Evolutionary conservation across 2,113 vertebrate species (phyloP).

Genomic region (Isichthys henryi): DNA sequence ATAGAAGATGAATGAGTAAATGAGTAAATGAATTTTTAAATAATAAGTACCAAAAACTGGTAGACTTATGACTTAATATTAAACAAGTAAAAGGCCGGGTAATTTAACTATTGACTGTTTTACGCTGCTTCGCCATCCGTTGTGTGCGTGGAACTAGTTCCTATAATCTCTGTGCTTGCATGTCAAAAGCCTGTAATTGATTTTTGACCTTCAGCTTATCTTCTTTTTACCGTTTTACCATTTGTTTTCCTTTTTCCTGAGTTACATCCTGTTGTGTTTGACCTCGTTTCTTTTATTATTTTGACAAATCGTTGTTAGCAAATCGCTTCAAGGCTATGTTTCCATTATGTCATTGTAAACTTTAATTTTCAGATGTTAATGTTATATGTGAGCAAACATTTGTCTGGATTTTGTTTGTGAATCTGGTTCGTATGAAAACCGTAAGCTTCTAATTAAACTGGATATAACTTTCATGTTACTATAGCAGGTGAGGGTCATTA

Average conservation of each 20-base stretch:
- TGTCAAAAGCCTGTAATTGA: not conserved
- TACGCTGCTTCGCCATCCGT: not conserved
- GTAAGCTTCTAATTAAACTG: not conserved
- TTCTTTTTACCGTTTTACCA: not conserved
- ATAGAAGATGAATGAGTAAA: not conserved
- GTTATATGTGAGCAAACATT: not conserved
- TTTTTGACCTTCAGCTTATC: not conserved
- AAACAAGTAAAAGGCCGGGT: not conserved
- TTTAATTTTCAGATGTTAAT: not conserved
- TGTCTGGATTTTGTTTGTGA: not conserved
- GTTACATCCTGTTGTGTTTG: slow-evolving; percentile 1
- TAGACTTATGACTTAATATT: not conserved
- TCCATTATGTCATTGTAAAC: not conserved
- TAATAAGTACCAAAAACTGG: not conserved
- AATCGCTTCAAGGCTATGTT: not conserved
- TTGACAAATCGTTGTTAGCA: not conserved
- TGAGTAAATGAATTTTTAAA: not conserved
- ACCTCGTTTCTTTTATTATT: not conserved
- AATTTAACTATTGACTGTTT: not conserved
- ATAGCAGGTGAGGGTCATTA: slow-evolving; percentile 17
- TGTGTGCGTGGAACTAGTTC: not conserved
- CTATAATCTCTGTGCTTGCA: not conserved
- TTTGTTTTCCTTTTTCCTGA: not conserved
- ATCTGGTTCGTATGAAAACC: not conserved
- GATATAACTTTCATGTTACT: not conserved